phyloP scores from a whole-genome alignment of 2,888 invertebrate genomes.

The Apoderus coryli region DNA sequence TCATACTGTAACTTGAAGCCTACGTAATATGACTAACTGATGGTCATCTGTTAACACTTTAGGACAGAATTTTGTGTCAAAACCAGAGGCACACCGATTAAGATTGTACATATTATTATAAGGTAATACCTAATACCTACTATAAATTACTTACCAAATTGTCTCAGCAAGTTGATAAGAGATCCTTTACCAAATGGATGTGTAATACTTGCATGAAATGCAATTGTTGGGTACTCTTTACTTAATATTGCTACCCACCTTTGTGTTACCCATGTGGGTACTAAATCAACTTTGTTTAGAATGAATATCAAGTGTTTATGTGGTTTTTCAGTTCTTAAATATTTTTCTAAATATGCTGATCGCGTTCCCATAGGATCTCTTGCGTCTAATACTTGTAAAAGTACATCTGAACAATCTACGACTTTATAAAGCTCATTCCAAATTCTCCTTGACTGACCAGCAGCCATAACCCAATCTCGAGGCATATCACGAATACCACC shows the following conservation, averaged over 20 bases:
- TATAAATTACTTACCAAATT: constrained; percentile 46
- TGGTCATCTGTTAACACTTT: too few species aligned
- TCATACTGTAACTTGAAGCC: too few species aligned
- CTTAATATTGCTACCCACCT: constrained; percentile 93
- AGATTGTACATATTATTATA: too few species aligned
- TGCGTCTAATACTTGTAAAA: constrained; percentile 92
- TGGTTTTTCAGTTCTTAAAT: constrained; percentile 83
- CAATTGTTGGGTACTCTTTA: constrained; percentile 91
- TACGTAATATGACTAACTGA: too few species aligned
- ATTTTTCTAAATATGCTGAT: constrained; percentile 83
- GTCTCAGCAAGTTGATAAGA: constrained; percentile 86
- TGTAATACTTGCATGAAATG: constrained; percentile 95
- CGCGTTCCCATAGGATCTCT: constrained; percentile 95
- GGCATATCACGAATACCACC: constrained; percentile 65
- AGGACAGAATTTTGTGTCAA: too few species aligned
- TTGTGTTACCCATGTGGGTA: constrained; percentile 97
- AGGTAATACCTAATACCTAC: too few species aligned
- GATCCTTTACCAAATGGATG: constrained; percentile 99
- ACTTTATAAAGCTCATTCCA: constrained; percentile 99
- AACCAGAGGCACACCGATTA: too few species aligned
- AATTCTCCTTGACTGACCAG: constrained; percentile 91
- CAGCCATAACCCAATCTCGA: constrained; percentile 88
- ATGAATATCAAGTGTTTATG: constrained; percentile 97
- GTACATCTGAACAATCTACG: constrained; percentile 94
- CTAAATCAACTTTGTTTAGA: constrained; percentile 90